Conservation (phyloP, 35 echinoderm and acorn worm species). For the Ophioderma brevispina region DNA sequence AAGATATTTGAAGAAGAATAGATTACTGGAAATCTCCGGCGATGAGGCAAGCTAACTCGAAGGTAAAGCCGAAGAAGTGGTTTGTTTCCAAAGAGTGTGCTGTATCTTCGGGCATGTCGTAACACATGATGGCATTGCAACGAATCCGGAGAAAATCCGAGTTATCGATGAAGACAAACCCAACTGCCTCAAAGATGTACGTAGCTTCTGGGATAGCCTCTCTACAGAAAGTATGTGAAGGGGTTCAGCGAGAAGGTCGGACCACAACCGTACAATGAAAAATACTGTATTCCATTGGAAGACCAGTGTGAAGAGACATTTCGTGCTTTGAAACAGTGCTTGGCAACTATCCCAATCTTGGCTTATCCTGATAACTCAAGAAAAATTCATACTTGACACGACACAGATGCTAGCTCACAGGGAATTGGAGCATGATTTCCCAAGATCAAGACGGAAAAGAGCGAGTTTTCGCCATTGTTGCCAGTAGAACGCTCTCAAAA, state of each 20-base stretch:
- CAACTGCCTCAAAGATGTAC: neutral
- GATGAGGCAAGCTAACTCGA: conserved; percentile 3
- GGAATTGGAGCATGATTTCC: conserved; percentile 22
- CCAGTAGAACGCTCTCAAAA: conserved; percentile 23
- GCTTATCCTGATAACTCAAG: neutral
- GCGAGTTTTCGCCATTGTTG: conserved; percentile 22
- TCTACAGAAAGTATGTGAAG: neutral
- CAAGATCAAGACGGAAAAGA: conserved; percentile 17
- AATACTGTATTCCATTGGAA: neutral
- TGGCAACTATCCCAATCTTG: neutral
- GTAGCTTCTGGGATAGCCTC: neutral
- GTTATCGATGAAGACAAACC: neutral
- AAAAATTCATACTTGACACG: conserved; percentile 11
- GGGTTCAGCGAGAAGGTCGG: neutral
- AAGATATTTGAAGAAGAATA: neutral
- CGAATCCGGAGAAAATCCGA: conserved; percentile 25
- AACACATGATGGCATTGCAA: conserved; percentile 3
- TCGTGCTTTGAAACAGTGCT: neutral
- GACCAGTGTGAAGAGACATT: neutral
- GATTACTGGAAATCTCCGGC: conserved; percentile 1
- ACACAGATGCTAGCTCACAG: conserved; percentile 19
- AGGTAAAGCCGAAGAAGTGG: conserved; percentile 28
- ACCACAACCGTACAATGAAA: neutral
- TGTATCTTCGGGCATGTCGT: conserved; percentile 34
- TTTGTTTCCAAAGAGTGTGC: conserved; percentile 1